These are phyloP conservation scores for Eupithecia subumbrata DNA, from an alignment of 2,888 invertebrate genomes.

Conservation along the genomic window DNA sequence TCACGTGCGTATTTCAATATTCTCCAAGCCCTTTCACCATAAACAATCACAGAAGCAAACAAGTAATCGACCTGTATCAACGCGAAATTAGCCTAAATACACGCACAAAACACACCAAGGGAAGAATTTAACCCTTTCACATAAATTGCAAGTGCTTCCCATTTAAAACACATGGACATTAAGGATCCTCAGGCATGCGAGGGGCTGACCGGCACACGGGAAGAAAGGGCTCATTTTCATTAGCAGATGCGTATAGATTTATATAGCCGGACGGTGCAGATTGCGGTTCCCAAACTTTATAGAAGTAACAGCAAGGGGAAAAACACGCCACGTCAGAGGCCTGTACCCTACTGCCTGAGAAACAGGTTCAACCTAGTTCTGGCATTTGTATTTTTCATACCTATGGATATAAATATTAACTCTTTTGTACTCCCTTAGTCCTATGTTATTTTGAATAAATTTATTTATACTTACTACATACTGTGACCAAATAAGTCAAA, in stretches of 20 bases:
- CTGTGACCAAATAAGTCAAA: too few species aligned
- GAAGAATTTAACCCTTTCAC: constrained; percentile 76
- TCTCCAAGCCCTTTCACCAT: background rate
- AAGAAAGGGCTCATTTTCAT: constrained; percentile 84
- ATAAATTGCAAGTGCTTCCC: constrained; percentile 80
- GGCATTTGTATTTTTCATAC: too few species aligned
- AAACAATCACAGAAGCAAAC: constrained; percentile 35
- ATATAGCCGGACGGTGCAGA: constrained; percentile 58
- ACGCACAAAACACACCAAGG: constrained; percentile 67
- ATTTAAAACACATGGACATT: constrained; percentile 74
- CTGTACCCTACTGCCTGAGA: too few species aligned
- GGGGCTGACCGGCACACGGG: constrained; percentile 68
- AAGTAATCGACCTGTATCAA: constrained; percentile 36
- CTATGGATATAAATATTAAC: too few species aligned
- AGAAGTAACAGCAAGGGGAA: background rate
- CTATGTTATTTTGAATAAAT: too few species aligned
- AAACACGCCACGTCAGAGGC: background rate
- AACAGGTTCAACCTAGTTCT: too few species aligned
- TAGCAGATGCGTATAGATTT: constrained; percentile 75
- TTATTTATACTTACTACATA: too few species aligned
- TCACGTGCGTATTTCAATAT: constrained; percentile 7
- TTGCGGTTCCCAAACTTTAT: constrained; percentile 60
- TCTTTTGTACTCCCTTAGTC: too few species aligned
- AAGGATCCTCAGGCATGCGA: constrained; percentile 67
- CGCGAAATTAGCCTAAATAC: constrained; percentile 63